Conservation (phyloP, 2,797 vertebrate species). For the Gallinago nigripennis region DNA sequence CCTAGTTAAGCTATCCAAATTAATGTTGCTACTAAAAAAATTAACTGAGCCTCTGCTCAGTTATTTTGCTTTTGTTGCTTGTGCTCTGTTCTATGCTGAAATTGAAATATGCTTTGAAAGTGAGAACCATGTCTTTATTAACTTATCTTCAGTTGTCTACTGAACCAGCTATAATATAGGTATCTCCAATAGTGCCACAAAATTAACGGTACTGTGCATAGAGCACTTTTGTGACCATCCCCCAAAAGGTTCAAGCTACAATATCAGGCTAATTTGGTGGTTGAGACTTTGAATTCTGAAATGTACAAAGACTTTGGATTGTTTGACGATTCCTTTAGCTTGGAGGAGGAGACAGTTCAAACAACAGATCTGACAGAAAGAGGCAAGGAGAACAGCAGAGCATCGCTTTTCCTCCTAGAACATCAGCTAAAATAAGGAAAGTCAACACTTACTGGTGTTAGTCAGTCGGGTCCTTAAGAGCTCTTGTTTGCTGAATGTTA, state of each 20-base stretch:
- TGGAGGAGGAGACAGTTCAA: background rate
- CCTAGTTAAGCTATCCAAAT: slow-evolving; percentile 27
- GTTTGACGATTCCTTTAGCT: background rate
- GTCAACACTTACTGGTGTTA: background rate
- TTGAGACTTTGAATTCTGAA: background rate
- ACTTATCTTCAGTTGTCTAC: background rate
- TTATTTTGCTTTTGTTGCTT: slow-evolving; percentile 3
- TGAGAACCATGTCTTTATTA: background rate
- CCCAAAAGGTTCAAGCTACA: background rate
- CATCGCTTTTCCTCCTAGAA: background rate
- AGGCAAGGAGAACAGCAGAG: background rate
- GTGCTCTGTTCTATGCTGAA: background rate
- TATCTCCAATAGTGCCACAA: background rate
- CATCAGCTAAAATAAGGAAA: background rate
- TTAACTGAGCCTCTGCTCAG: background rate
- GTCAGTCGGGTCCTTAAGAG: background rate
- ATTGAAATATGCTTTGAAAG: background rate
- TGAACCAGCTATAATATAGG: background rate
- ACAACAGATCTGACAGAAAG: background rate
- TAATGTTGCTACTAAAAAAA: background rate
- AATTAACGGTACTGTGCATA: background rate
- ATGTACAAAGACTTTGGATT: background rate
- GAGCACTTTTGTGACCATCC: background rate
- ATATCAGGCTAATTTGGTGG: background rate
- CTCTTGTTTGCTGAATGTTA: background rate